These are phyloP conservation scores for Pomatostomus ruficeps DNA, from an alignment of 2,113 vertebrate species.

Conservation along the genomic window DNA sequence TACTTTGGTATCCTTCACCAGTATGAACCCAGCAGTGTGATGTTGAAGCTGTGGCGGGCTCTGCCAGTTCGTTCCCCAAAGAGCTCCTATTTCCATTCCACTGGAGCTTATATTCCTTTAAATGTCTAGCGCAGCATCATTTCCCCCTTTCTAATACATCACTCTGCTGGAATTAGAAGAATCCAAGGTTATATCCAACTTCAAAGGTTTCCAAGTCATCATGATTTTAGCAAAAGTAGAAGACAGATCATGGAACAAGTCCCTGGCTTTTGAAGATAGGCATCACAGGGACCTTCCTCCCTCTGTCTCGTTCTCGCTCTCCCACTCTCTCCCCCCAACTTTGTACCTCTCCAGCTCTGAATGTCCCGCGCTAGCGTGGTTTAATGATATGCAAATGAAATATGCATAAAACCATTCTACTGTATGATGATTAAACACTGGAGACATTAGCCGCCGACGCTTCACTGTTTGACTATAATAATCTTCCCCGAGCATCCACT, in stretches of 20 bases:
- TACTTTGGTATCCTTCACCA: slow-evolving; percentile 60
- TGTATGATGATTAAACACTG: slow-evolving; percentile 98
- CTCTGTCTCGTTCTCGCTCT: slow-evolving; percentile 1
- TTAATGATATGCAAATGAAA: slow-evolving; percentile 99
- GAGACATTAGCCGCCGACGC: slow-evolving; percentile 91
- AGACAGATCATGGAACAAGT: slow-evolving; percentile 71
- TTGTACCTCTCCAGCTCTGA: slow-evolving; percentile 83
- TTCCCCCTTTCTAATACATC: slow-evolving; percentile 67
- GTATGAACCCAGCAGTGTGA: slow-evolving; percentile 45
- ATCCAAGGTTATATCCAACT: slow-evolving; percentile 78
- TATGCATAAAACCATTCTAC: slow-evolving; percentile 99
- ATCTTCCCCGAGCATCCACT: slow-evolving; percentile 77
- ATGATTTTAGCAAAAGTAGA: slow-evolving; percentile 72
- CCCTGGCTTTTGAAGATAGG: slow-evolving; percentile 72
- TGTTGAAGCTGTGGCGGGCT: slow-evolving; percentile 60
- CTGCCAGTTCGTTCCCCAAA: slow-evolving; percentile 68
- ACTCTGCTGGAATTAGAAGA: slow-evolving; percentile 73
- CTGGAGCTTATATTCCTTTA: slow-evolving; percentile 76
- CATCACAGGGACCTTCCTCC: slow-evolving; percentile 63
- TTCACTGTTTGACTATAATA: slow-evolving; percentile 74
- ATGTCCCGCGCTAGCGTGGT: slow-evolving; percentile 79
- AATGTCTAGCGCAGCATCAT: slow-evolving; percentile 70
- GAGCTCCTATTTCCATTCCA: slow-evolving; percentile 77
- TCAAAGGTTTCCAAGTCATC: slow-evolving; percentile 75
- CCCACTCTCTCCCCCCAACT: slow-evolving; percentile 69